These are phyloP conservation scores for Halichondria panicea DNA, from an alignment of 37 sponge, comb jelly and placozoan genomes.

Conservation along the genomic window DNA sequence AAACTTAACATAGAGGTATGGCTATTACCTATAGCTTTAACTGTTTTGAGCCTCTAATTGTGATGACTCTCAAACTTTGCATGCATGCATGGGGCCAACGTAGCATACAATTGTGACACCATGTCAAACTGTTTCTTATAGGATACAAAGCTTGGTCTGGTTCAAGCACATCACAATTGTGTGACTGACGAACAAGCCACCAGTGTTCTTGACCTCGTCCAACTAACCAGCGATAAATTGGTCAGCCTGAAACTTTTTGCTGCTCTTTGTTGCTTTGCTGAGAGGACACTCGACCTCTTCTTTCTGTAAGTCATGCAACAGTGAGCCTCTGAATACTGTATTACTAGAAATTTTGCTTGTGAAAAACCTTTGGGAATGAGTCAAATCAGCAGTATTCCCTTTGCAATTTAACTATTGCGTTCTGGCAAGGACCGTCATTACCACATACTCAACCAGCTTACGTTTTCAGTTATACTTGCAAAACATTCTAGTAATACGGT, in stretches of 20 bases:
- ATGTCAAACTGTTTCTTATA: not conserved
- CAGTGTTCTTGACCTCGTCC: constrained; percentile 21
- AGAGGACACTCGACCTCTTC: constrained; percentile 27
- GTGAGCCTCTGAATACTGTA: too few species aligned
- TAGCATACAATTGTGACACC: not conserved
- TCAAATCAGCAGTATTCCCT: too few species aligned
- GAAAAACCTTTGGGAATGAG: too few species aligned
- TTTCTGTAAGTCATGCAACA: constrained; percentile 43
- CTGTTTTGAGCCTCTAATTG: too few species aligned
- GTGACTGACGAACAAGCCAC: constrained; percentile 21
- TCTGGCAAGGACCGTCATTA: too few species aligned
- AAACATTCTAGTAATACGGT: too few species aligned
- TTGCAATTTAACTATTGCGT: too few species aligned
- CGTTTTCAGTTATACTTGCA: too few species aligned
- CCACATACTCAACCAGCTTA: too few species aligned
- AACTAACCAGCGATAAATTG: not conserved
- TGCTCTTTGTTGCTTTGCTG: constrained; percentile 60
- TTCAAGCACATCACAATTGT: constrained; percentile 31
- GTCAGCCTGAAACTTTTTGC: constrained; percentile 54
- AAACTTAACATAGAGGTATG: constrained; percentile 18
- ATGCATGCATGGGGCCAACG: not conserved
- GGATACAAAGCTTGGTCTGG: constrained; percentile 30
- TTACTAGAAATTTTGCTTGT: too few species aligned
- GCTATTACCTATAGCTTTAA: too few species aligned
- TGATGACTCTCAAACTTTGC: not conserved